Evolutionary conservation across 2,797 vertebrate genomes (phyloP), one percentile per base, ranked within the genome.

Genomic region (Sebastes vulpes): DNA sequence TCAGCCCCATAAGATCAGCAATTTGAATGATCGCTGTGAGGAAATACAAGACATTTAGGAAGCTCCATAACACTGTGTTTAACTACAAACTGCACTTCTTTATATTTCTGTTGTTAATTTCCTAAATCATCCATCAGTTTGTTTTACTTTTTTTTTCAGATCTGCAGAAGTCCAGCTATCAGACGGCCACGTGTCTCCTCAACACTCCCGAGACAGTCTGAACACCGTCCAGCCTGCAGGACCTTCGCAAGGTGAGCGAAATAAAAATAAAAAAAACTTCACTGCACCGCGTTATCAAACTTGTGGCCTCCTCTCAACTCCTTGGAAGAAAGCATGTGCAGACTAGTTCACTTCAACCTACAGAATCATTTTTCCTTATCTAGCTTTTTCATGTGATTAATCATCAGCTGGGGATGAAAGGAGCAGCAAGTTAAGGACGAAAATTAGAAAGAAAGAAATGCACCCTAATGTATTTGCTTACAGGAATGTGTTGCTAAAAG

Each of bases 111-210:
- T 14, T 29, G 10, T 46, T 21, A 6, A 52, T 52, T 60, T 60
- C 21, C 9, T 3, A 28, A 16, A 20, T 23, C 31, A 20, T 42
- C 11, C 6, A 31, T 23, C 63, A 25, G 14, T 28, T 53, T 12
- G 9, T 31, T 50, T 23, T 2, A 42, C 14, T 42, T n/a, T 16
- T 54, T 58, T 11, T 21, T 21, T 84, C 83, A 96, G 95, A 77
- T 48, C 78, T 58, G 58, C 70, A 84, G 72, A 77, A 6, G 10
- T 59, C 23, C 63, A 38, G 6, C 38, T 52, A 58, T 65, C 81
- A 26, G 81, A 18, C 2, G 73, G 35, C 0, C 46, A 29, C 0
- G 29, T 64, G 28, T 77, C 56, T 63, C 26, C 54, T 57, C 83
- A 63, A 3, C 16, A 65, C 18, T 75, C 84, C 69, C 82, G 68